phyloP scores from a whole-genome alignment of 2,113 vertebrate species.

The Lasiurus cinereus region DNA sequence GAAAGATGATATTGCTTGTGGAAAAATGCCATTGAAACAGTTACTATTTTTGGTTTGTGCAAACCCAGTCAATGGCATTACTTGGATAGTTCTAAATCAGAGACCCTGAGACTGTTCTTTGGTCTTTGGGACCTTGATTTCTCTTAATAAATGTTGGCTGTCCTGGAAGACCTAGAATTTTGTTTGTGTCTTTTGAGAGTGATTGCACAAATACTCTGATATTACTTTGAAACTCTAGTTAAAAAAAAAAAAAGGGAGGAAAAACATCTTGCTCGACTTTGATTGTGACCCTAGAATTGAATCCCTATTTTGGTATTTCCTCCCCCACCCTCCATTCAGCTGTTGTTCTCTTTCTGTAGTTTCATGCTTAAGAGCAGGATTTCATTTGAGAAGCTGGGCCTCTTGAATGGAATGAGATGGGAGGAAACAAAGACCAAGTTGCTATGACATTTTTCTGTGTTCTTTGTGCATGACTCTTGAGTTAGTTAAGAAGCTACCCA shows the following conservation, averaged over 20 bases:
- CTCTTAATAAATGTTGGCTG: background rate
- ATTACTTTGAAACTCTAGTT: conserved; percentile 72
- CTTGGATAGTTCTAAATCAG: background rate
- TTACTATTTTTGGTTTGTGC: conserved; percentile 48
- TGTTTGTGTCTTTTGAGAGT: conserved; percentile 34
- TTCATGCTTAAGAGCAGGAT: conserved; percentile 54
- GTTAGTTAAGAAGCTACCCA: conserved; percentile 60
- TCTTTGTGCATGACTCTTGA: conserved; percentile 45
- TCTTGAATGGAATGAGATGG: conserved; percentile 55
- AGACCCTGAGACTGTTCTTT: background rate
- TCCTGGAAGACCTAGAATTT: background rate
- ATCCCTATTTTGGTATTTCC: background rate
- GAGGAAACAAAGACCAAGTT: conserved; percentile 77
- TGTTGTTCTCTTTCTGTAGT: conserved; percentile 68
- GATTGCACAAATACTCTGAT: background rate
- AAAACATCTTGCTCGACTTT: conserved; percentile 55
- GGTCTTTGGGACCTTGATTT: background rate
- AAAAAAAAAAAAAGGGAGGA: background rate
- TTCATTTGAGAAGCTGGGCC: conserved; percentile 51
- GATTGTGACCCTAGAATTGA: conserved; percentile 56
- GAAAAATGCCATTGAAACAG: conserved; percentile 42
- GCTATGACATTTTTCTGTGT: conserved; percentile 65
- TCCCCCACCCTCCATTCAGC: conserved; percentile 69
- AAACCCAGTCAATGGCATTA: conserved; percentile 64
- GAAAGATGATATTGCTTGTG: conserved; percentile 43